Evolutionary conservation across 2,888 invertebrate genomes (phyloP).

Genomic region (Chrysodeixis includens): DNA sequence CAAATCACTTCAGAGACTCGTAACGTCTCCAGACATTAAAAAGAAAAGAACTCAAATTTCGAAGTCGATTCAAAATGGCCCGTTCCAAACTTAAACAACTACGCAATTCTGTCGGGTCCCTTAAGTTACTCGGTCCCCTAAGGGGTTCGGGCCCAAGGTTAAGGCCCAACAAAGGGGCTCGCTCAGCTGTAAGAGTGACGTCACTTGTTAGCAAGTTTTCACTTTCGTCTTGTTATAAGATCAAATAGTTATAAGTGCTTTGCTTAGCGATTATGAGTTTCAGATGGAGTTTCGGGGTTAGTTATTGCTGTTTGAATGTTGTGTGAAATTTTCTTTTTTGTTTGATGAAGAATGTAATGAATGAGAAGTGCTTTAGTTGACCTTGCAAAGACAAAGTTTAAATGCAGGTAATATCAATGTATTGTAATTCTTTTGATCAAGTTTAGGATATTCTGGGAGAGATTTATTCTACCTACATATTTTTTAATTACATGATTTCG

Average conservation of each 20-base stretch:
- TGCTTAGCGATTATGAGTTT: background rate
- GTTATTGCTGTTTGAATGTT: background rate
- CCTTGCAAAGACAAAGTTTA: too few relatives aligned
- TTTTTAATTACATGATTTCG: too few relatives aligned
- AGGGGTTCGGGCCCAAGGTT: conserved; percentile 41
- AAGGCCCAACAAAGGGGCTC: conserved; percentile 40
- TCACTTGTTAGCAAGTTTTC: conserved; percentile 47
- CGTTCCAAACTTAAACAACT: conserved; percentile 11
- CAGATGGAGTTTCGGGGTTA: background rate
- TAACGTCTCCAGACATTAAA: background rate
- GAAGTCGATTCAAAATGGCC: background rate
- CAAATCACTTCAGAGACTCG: background rate
- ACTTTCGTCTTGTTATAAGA: conserved; percentile 43
- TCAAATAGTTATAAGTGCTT: conserved; percentile 25
- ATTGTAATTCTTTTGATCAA: too few relatives aligned
- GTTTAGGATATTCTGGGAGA: too few relatives aligned
- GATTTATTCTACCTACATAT: too few relatives aligned
- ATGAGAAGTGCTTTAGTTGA: too few relatives aligned
- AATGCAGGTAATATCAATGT: too few relatives aligned
- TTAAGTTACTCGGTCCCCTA: conserved; percentile 17
- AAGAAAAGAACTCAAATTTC: background rate
- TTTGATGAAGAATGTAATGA: background rate
- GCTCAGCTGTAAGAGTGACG: conserved; percentile 43
- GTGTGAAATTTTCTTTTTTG: background rate
- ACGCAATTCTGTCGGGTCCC: conserved; percentile 26